Evolutionary conservation across 2,113 vertebrate species (phyloP).

Genomic region (Paratilapia polleni): DNA sequence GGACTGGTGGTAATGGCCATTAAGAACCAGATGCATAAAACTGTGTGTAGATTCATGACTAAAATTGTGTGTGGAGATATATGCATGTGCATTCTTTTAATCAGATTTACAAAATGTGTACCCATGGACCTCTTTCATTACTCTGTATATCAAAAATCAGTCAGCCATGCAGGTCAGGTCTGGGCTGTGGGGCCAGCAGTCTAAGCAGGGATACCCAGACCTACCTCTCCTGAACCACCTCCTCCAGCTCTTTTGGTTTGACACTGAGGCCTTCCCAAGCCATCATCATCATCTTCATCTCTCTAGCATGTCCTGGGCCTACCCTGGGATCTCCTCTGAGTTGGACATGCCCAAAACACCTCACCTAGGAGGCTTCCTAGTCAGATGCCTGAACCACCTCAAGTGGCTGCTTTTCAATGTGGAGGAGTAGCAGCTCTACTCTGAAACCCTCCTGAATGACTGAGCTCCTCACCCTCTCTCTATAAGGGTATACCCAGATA

Average conservation of each 20-base stretch:
- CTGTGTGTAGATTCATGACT: neutral
- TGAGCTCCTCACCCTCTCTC: neutral
- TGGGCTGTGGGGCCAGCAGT: neutral
- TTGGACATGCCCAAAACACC: neutral
- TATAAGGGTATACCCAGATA: neutral
- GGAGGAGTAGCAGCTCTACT: neutral
- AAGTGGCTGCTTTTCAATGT: neutral
- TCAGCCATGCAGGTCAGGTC: neutral
- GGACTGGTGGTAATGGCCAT: neutral
- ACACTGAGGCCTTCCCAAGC: no score
- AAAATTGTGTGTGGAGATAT: neutral
- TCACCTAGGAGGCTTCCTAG: neutral
- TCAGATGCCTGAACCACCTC: neutral
- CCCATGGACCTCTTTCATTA: neutral
- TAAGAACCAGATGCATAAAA: neutral
- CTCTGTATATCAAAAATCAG: fast-evolving
- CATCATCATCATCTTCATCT: no score
- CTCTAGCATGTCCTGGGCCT: neutral
- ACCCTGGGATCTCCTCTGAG: neutral
- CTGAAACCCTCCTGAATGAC: neutral
- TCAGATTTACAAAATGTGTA: neutral
- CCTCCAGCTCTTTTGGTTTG: neutral
- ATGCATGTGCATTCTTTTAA: neutral
- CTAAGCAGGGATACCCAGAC: neutral
- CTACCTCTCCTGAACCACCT: neutral